These are phyloP conservation scores for Bradynema listronoti DNA, from an alignment of 1,140 invertebrate genomes.

Conservation along the genomic window DNA sequence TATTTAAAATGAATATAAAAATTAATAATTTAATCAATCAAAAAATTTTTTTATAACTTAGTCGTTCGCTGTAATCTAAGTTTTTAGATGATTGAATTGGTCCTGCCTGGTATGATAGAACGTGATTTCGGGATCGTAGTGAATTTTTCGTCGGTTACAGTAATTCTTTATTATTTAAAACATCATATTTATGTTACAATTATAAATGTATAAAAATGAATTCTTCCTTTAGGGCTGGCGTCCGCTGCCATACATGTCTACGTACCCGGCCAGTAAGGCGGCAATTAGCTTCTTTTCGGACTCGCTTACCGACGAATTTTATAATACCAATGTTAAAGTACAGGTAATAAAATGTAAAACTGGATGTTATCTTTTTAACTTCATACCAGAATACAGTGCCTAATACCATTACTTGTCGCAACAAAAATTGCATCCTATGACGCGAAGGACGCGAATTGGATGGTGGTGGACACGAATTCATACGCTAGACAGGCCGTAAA, in stretches of 20 bases:
- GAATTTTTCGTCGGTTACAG: constrained; percentile 80
- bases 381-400: constrained; percentile 37
- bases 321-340: constrained; percentile 51
- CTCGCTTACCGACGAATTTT: constrained; percentile 50
- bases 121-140: constrained; percentile 77
- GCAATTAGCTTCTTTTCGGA: constrained; percentile 55
- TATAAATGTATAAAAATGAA: background rate
- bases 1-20: too few relatives aligned
- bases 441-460: constrained; percentile 45
- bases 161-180: constrained; percentile 64
- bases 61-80: constrained; percentile 17
- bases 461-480: constrained; percentile 49
- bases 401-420: constrained; percentile 53
- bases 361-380: background rate
- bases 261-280: constrained; percentile 55
- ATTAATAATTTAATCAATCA: background rate
- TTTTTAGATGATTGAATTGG: constrained; percentile 69
- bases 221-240: constrained; percentile 46
- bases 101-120: constrained; percentile 80
- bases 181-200: background rate
- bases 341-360: constrained; percentile 27
- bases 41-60: background rate
- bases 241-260: constrained; percentile 54
- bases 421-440: constrained; percentile 57
- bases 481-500: constrained; percentile 50